Base-by-base conservation (phyloP, 2,888 invertebrate genomes). In the Drosophila prolongata region DNA sequence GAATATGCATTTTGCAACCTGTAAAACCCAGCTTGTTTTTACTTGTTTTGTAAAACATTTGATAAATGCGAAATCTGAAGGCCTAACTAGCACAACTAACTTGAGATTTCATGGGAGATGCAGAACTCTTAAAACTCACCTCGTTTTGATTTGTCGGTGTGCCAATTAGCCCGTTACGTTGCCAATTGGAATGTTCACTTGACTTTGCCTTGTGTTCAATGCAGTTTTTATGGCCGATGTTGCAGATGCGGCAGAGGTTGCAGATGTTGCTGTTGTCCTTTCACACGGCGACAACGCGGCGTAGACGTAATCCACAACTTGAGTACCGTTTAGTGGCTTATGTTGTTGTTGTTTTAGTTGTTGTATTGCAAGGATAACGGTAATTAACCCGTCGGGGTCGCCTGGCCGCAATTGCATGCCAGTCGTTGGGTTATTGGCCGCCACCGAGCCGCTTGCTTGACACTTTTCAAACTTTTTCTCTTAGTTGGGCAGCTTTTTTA, bases 381-480 rank as follows among this genome's bases (percentile, higher is more conserved):
- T 83, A 83, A 83, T 83, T 83, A 83, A 86, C 80, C 73, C 66
- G 53, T 70, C 55, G 79, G 77, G 85, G 85, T 87, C 84, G 87
- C 81, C 86, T 47, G 58, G 74, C 79, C 67, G 87, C 80, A 80
- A 47, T 72, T 69, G 83, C 81, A 68, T 69, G 70, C 70, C 59
- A 44, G 37, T 68, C 60, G 55, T 71, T 85, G 58, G 80, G 82
- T 81, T 85, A 85, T 80, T 87, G 81, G 85, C 81, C 82, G 81
- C 34, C 43, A 37, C 57, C 44, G 53, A 34, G 43, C 44, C 55
- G 47, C 24, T 76, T 78, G 85, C 87, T 82, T 88, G 83, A 83
- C 83, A 84, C 83, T 84, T 88, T 84, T 88, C 76, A 80, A 83
- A 88, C 86, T 88, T 82, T 83, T 85, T 83, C 77, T 68, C 81